Base-by-base conservation (phyloP, 2,113 vertebrate genomes). In the Taurulus bubalis region DNA sequence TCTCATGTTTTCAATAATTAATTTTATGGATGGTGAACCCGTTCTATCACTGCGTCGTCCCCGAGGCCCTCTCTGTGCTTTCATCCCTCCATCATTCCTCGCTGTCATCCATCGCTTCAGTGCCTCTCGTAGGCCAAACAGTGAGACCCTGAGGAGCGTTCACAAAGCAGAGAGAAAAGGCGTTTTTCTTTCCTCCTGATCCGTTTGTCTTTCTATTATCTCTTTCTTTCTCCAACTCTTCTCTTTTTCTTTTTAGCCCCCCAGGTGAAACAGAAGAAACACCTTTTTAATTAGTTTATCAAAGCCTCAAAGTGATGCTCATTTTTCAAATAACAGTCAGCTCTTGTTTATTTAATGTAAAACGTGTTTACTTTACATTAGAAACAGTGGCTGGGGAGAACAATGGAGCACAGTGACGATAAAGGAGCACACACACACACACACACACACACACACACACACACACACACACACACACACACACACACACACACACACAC, bases 221-320 rank as follows among this genome's bases (percentile, higher is more conserved):
- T 47, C 28, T 32, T 45, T 58, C 26, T 58, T 28, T 45, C 56
- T 60, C 36, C 11, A n/a, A 53, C 22, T 76, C 67, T 74, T 67
- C 42, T 78, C 71, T 83, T 73, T 82, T 67, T 24, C 55, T 75
- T 59, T 24, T 47, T 79, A 70, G 62, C 45, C 63, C 85, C 80
- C 47, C 8, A 85, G 77, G 82, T 75, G n/a, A 85, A 87, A 72
- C 71, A 79, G 66, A 65, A 80, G 71, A 86, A 89, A 75, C 88
- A 86, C 89, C 80, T 88, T 90, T 92, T 89, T 92, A 92, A 92
- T 93, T 90, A 89, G 84, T 87, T 88, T 69, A 90, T 91, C 87
- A 90, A 77, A 83, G 87, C 70, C 63, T 82, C 71, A 90, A 87
- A 89, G 79, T 77, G 87, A 78, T 78, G 72, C 84, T 84, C 60